A percentile compares a stretch with the other conserved stretches of the same genome.
Conservation (phyloP, 2,888 invertebrate genomes). For the Cerastis leucographa region DNA sequence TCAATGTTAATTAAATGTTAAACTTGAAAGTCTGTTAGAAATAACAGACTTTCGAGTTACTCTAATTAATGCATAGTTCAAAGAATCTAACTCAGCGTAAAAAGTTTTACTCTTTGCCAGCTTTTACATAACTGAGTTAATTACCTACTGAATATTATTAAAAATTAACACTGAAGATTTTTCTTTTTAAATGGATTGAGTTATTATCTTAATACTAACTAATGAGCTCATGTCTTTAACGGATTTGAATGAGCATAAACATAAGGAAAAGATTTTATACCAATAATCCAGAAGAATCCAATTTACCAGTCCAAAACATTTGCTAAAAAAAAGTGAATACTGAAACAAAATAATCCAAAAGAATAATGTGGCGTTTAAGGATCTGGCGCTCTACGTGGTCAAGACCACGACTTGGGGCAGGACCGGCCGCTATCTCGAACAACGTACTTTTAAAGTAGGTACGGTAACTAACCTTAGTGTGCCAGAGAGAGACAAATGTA, state of each 20-base stretch:
- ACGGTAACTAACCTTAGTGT: no score
- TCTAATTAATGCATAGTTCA: background rate
- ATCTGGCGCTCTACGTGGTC: background rate
- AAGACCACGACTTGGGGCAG: background rate
- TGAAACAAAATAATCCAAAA: background rate
- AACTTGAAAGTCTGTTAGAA: no score
- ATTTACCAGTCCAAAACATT: background rate
- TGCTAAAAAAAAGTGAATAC: background rate
- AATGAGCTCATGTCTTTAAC: background rate
- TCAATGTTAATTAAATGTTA: background rate
- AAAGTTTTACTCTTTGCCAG: background rate
- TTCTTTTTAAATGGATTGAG: background rate
- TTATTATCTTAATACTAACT: background rate
- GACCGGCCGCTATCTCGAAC: no score
- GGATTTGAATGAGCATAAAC: background rate
- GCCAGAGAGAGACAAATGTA: no score
- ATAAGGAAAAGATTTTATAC: background rate
- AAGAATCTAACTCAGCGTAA: background rate
- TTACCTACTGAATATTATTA: background rate
- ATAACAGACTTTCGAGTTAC: background rate
- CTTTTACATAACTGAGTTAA: background rate
- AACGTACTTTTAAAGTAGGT: no score
- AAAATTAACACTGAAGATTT: background rate
- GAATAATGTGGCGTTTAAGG: background rate
- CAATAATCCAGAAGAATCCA: background rate